Base-by-base conservation (phyloP, 2,797 vertebrate species). In the Myoxocephalus aenaeus region DNA sequence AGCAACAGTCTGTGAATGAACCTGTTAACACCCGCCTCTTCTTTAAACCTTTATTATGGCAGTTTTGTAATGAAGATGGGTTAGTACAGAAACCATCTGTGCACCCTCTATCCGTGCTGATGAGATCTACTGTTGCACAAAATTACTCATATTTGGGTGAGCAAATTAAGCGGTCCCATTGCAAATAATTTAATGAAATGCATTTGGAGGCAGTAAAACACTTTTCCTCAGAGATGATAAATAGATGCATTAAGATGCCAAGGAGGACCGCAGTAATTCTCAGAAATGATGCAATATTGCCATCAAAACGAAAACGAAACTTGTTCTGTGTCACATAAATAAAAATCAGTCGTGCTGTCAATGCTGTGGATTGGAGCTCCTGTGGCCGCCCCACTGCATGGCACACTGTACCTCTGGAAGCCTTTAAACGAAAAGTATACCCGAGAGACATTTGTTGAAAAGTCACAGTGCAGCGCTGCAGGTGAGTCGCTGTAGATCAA, bases 201-300 rank as follows among this genome's bases (percentile, higher is more conserved):
- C 20, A 8, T 70, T 68, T 77, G 17, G 9, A 27, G 25, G 58
- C 69, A 12, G 36, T 70, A 61, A 70, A 75, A 71, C 7, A 61
- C 13, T 51, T 53, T 54, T 61, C 53, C 27, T 58, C 18, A 18
- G 5, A 46, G 40, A 53, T 44, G n/a, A 77, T 58, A 22, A 46
- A 34, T 22, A 46, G 20, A 5, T 62, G 12, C 12, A 56, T 50
- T 57, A 42, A 29, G 22, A 70, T 61, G 25, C 18, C 22, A 61
- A 61, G 46, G 29, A 62, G 14, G 13, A 32, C 27, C 2, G 27
- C 11, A 48, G 27, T 34, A 7, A 63, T 56, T 64, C 17, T n/a
- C 32, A 63, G 2, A n/a, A 9, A 53, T 65, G 11, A 46, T 27
- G 34, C 12, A 22, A 71, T 53, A 51, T 22, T 15, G 11, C 38